phyloP scores from a whole-genome alignment of 37 sponge, comb jelly and placozoan genomes.

The Hormiphora californensis region DNA sequence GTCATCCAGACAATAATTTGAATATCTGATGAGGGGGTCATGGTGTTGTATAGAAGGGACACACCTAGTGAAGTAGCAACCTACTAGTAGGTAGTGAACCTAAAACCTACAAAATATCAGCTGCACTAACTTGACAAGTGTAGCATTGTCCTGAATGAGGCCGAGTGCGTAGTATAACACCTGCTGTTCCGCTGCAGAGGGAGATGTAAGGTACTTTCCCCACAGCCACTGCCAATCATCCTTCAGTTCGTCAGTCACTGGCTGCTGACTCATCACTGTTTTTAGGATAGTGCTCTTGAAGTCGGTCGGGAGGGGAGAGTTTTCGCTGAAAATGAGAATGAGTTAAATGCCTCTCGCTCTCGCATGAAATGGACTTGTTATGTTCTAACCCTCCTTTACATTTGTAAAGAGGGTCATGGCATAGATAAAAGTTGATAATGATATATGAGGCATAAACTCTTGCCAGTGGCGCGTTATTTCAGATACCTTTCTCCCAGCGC shows the following conservation, averaged over 20 bases:
- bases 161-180: neutral
- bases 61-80: neutral
- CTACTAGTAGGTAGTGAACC: neutral
- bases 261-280: neutral
- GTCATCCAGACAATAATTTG: neutral
- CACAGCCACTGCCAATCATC: constrained; percentile 84
- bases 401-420: no score
- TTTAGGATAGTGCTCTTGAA: constrained; percentile 4
- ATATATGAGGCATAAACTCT: no score
- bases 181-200: neutral
- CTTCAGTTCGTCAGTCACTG: constrained; percentile 57
- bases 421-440: no score
- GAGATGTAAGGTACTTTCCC: constrained; percentile 56
- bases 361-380: no score
- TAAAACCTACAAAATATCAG: neutral
- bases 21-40: neutral
- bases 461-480: no score
- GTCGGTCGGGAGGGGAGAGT: neutral
- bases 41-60: neutral
- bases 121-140: neutral
- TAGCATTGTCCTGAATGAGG: neutral
- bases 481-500: no score
- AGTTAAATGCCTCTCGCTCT: no score
- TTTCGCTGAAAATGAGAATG: neutral
- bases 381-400: no score